These are phyloP conservation scores for Crossaster papposus DNA, from an alignment of 53 echinoderm and acorn worm genomes.

Conservation along the genomic window DNA sequence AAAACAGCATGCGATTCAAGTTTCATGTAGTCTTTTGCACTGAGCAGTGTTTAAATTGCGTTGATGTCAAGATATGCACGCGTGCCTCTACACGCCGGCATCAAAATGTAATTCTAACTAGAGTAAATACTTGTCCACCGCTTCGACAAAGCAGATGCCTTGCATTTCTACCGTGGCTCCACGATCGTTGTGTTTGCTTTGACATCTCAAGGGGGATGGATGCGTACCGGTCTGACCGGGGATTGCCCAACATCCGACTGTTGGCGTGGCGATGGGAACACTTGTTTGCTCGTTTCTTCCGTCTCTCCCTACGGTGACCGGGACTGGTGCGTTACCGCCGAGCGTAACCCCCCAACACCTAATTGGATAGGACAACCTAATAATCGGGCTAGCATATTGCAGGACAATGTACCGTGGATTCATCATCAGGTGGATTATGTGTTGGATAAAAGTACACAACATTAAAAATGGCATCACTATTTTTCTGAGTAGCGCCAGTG, in stretches of 20 bases:
- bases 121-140: slow-evolving; percentile 10
- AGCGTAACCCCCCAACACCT: background rate
- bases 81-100: slow-evolving; percentile 21
- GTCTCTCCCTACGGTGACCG: background rate
- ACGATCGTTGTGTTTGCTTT: slow-evolving; percentile 15
- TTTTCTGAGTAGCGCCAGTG: background rate
- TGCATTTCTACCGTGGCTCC: background rate
- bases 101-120: slow-evolving; percentile 33
- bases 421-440: slow-evolving; percentile 19
- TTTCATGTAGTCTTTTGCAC: background rate
- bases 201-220: background rate
- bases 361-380: background rate
- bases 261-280: background rate
- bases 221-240: background rate
- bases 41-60: background rate
- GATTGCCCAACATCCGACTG: background rate
- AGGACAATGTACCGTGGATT: background rate
- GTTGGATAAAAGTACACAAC: background rate
- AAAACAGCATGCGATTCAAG: background rate
- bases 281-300: slow-evolving; percentile 27
- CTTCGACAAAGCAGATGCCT: background rate
- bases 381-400: background rate
- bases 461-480: background rate
- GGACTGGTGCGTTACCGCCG: background rate
- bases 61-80: background rate